Evolutionary conservation across 2,113 vertebrate genomes (phyloP), one percentile per base, ranked within the genome.

Genomic region (Electrona antarctica): DNA sequence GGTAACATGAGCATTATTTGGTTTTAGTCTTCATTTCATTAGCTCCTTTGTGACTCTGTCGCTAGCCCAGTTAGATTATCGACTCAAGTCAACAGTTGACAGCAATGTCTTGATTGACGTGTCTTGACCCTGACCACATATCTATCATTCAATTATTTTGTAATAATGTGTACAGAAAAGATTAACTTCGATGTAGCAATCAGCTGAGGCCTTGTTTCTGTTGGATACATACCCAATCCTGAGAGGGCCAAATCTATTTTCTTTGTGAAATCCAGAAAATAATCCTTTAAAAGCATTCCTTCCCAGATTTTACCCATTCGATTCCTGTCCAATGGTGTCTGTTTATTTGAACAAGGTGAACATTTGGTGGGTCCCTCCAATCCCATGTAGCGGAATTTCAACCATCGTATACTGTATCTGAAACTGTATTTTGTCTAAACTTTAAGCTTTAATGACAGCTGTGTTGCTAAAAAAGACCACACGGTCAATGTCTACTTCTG

Each of bases 241-340:
- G 57, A 67, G 72, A 76, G 64, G 56, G 55, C 48, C 51, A 52
- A 10, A 52, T 52, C 7, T 10, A 4, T 52, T 52, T 52, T 52
- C 11, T 52, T 4, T 52, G 11, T 52, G 51, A 10, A 10, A 9
- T 10, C 11, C 11, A 12, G 12, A 41, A 11, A 69, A 11, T 78
- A 82, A 78, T 71, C 55, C 56, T 56, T 71, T 80, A 71, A 73
- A 81, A 71, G 67, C 78, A 58, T 79, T 82, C 48, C 56, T 68
- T 67, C 46, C 56, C 70, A 64, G 51, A 8, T 49, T 46, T 28
- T 52, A 63, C 21, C 21, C 12, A 66, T 9, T 46, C 1, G 56
- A 60, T 7, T 4, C 45, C 8, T 49, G 4, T 67, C 6, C 13
- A 50, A 48, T 59, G 21, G 56, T 58, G 56, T 58, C 29, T 28